phyloP scores from a whole-genome alignment of 2,113 vertebrate species.

The Zingel zingel region DNA sequence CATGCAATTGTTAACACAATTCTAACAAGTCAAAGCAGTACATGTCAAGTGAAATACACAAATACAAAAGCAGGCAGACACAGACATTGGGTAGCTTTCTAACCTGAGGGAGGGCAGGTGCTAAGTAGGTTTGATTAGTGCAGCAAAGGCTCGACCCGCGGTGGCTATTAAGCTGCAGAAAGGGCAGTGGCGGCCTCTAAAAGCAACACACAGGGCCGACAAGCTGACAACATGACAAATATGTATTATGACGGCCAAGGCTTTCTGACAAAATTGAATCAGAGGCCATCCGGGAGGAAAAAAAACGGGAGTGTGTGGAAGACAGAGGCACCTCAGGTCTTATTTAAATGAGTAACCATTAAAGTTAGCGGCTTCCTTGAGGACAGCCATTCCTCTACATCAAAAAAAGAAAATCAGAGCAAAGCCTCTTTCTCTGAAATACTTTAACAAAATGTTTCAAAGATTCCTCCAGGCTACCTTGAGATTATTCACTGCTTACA shows the following conservation, averaged over 20 bases:
- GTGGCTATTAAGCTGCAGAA: conserved; percentile 84
- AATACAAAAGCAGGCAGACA: conserved; percentile 30
- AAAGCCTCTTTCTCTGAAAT: conserved; percentile 52
- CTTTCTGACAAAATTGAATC: conserved; percentile 61
- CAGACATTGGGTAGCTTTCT: conserved; percentile 55
- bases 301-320: neutral
- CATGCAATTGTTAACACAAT: neutral
- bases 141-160: conserved; percentile 84
- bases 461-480: conserved; percentile 58
- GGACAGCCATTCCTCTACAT: conserved; percentile 45
- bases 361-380: conserved; percentile 54
- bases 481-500: conserved; percentile 69
- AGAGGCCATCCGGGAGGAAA: conserved; percentile 20
- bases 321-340: conserved; percentile 46
- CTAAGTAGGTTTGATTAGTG: conserved; percentile 90
- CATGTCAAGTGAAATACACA: conserved; percentile 23
- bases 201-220: conserved; percentile 84
- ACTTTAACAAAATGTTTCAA: conserved; percentile 65
- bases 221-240: conserved; percentile 57
- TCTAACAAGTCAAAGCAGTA: conserved; percentile 19
- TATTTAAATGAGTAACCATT: conserved; percentile 64
- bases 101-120: conserved; percentile 80
- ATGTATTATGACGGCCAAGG: conserved; percentile 43
- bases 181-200: conserved; percentile 89
- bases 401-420: conserved; percentile 31